Evolutionary conservation across 2,113 vertebrate genomes (phyloP).

Genomic region (Hippocampus guttulatus): DNA sequence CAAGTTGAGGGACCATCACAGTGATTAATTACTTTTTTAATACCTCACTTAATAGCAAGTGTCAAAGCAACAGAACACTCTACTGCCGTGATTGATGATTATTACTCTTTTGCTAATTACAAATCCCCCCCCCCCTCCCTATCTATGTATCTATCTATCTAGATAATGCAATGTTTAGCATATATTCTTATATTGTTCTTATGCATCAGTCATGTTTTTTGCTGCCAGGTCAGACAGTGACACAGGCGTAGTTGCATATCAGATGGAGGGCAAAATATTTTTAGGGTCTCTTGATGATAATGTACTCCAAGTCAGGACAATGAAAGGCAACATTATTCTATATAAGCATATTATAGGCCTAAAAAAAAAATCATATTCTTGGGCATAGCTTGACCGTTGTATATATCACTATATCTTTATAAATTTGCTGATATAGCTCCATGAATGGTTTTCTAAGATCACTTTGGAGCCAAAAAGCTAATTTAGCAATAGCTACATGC

Average conservation of each 20-base stretch:
- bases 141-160: too few species aligned
- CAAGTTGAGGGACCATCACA: constrained; percentile 65
- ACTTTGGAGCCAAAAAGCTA: constrained; percentile 20
- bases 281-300: not conserved
- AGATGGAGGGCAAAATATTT: not conserved
- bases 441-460: constrained; percentile 20
- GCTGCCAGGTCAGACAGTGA: constrained; percentile 10
- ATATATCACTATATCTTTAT: not conserved
- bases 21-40: constrained; percentile 62
- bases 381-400: not conserved
- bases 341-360: too few species aligned
- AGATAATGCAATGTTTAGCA: too few species aligned
- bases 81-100: constrained; percentile 44
- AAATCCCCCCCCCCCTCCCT: not conserved
- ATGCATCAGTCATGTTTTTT: constrained; percentile 19
- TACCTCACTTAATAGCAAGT: constrained; percentile 27
- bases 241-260: constrained; percentile 2
- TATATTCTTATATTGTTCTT: too few species aligned
- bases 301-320: not conserved
- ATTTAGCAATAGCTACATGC: constrained; percentile 43
- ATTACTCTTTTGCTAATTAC: constrained; percentile 32
- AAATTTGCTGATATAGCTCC: constrained; percentile 10
- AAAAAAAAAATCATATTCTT: not conserved
- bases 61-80: constrained; percentile 24
- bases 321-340: not conserved